Percentiles rank a stretch among this genome's conserved stretches.
These are phyloP conservation scores for Scaeva pyrastri DNA, from an alignment of 2,888 invertebrate species.

Conservation along the genomic window DNA sequence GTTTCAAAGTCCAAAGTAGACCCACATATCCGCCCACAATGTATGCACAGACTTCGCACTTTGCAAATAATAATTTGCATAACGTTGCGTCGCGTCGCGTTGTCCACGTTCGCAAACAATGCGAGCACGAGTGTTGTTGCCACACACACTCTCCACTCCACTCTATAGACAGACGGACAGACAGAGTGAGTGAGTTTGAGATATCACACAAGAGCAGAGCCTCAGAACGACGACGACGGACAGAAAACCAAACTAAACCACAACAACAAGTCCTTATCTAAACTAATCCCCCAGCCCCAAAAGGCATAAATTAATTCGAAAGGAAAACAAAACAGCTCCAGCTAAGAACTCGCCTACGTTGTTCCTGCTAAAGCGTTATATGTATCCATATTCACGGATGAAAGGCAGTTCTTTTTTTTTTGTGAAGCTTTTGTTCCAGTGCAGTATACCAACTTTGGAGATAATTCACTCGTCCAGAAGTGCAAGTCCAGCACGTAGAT, in stretches of 20 bases:
- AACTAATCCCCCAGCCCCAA: conserved; percentile 62
- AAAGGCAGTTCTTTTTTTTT: conserved; percentile 38
- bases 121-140: conserved; percentile 13
- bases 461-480: conserved; percentile 63
- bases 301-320: conserved; percentile 69
- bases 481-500: conserved; percentile 50
- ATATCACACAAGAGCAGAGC: conserved; percentile 25
- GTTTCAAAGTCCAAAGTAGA: not conserved
- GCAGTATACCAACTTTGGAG: conserved; percentile 32
- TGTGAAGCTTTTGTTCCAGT: conserved; percentile 43
- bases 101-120: conserved; percentile 59
- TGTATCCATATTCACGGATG: conserved; percentile 35
- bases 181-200: conserved; percentile 2
- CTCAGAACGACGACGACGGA: conserved; percentile 19
- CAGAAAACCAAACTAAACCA: conserved; percentile 18
- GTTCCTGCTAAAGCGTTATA: too few species aligned
- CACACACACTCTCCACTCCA: conserved; percentile 19
- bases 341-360: conserved; percentile 42
- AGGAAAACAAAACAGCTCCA: conserved; percentile 54
- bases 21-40: conserved; percentile 57
- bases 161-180: too few species aligned
- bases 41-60: not conserved
- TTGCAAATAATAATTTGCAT: conserved; percentile 61
- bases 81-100: not conserved
- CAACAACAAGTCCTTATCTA: conserved; percentile 67